Percentiles rank a stretch among this genome's conserved stretches.
phyloP scores from a whole-genome alignment of 1,140 invertebrate species.

The Battus philenor region DNA sequence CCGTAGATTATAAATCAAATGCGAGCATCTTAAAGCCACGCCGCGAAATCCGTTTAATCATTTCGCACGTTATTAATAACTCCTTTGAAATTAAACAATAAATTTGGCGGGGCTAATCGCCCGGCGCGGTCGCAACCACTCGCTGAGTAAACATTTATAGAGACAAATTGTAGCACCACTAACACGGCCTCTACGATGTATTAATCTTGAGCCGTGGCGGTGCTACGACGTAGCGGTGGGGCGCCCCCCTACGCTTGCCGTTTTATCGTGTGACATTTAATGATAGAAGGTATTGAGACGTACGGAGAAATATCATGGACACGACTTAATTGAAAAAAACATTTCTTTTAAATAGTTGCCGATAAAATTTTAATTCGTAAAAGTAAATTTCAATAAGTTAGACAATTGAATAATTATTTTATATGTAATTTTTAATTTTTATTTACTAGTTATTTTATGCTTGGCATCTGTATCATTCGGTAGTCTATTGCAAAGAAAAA shows the following conservation, averaged over 20 bases:
- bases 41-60: slow-evolving; percentile 71
- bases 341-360: no score
- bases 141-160: slow-evolving; percentile 75
- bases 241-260: slow-evolving; percentile 16
- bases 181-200: slow-evolving; percentile 61
- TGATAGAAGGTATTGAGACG: slow-evolving; percentile 17
- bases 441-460: no score
- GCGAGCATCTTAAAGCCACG: slow-evolving; percentile 48
- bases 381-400: no score
- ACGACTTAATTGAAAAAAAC: slow-evolving; percentile 1
- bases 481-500: no score
- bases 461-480: no score
- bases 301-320: not conserved
- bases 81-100: slow-evolving; percentile 74
- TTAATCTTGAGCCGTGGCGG: slow-evolving; percentile 59
- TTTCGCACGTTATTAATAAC: slow-evolving; percentile 70
- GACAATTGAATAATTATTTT: no score
- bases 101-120: slow-evolving; percentile 71
- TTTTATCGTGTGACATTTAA: slow-evolving; percentile 32
- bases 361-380: no score
- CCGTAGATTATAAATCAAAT: slow-evolving; percentile 57
- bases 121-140: slow-evolving; percentile 58
- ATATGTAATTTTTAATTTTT: no score
- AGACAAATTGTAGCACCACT: slow-evolving; percentile 73
- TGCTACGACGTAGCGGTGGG: slow-evolving; percentile 34